Conservation (phyloP, 2,113 vertebrate genomes). For the Ictalurus punctatus region DNA sequence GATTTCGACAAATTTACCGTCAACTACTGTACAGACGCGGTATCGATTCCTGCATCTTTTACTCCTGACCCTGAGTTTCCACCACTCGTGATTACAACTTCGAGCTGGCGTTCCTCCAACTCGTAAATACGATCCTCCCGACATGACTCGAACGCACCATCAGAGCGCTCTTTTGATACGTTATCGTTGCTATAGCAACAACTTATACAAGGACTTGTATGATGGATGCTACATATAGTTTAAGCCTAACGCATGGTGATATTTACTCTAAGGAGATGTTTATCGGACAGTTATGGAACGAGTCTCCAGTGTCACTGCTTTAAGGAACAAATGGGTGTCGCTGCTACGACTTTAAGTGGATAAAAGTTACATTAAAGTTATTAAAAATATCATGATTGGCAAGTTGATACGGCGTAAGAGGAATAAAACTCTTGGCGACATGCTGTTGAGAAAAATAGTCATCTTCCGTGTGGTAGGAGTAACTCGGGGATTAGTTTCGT, state of each 20-base stretch:
- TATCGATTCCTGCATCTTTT: no score
- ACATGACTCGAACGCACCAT: no score
- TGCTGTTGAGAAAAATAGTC: neutral
- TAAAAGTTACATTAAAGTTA: neutral
- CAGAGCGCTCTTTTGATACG: neutral
- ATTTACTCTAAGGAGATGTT: neutral
- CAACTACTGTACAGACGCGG: no score
- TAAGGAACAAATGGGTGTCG: neutral
- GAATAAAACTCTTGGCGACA: neutral
- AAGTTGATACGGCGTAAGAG: neutral
- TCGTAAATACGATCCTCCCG: no score
- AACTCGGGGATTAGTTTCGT: neutral
- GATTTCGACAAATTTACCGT: no score
- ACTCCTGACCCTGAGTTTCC: no score
- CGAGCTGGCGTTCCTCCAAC: no score
- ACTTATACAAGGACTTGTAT: neutral
- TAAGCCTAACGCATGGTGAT: neutral
- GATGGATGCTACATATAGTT: neutral
- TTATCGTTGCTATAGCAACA: neutral
- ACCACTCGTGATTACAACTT: no score
- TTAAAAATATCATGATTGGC: neutral
- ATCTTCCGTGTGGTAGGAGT: neutral
- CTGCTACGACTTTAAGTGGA: neutral
- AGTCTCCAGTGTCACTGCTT: neutral
- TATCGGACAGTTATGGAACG: neutral